phyloP scores from a whole-genome alignment of 2,113 vertebrate species.

The Solea solea region DNA sequence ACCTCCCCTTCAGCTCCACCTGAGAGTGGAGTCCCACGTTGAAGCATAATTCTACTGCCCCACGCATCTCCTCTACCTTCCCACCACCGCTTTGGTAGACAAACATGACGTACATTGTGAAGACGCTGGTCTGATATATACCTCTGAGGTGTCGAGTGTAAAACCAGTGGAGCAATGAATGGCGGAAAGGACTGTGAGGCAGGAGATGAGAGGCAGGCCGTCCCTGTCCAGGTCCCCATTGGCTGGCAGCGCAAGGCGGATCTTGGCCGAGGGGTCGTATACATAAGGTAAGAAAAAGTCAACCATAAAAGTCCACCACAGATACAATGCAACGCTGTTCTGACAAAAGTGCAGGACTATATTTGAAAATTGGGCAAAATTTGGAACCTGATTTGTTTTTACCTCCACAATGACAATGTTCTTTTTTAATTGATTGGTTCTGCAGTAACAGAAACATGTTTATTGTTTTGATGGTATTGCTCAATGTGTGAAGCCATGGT shows the following conservation, averaged over 20 bases:
- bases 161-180: slow-evolving; percentile 96
- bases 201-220: slow-evolving; percentile 88
- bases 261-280: slow-evolving; percentile 89
- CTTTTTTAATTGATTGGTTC: slow-evolving; percentile 19
- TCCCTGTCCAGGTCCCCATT: slow-evolving; percentile 95
- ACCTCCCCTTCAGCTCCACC: slow-evolving; percentile 30
- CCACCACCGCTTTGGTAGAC: slow-evolving; percentile 77
- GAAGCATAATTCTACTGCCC: slow-evolving; percentile 18
- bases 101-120: slow-evolving; percentile 86
- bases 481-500: slow-evolving; percentile 8
- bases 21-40: slow-evolving; percentile 26
- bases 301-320: no score
- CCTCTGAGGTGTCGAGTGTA: slow-evolving; percentile 87
- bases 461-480: slow-evolving; percentile 9
- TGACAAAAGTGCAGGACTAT: no score
- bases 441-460: slow-evolving; percentile 18
- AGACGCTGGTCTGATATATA: slow-evolving; percentile 90
- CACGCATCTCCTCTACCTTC: slow-evolving; percentile 15
- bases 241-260: slow-evolving; percentile 95
- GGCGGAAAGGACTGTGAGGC: slow-evolving; percentile 96
- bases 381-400: no score
- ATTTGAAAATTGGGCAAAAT: no score
- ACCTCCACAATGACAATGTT: no score
- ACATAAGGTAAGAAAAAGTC: slow-evolving; percentile 88
- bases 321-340: no score